Evolutionary conservation across 2,113 vertebrate genomes (phyloP), one percentile per base, ranked within the genome.

Genomic region (Myxocyprinus asiaticus): DNA sequence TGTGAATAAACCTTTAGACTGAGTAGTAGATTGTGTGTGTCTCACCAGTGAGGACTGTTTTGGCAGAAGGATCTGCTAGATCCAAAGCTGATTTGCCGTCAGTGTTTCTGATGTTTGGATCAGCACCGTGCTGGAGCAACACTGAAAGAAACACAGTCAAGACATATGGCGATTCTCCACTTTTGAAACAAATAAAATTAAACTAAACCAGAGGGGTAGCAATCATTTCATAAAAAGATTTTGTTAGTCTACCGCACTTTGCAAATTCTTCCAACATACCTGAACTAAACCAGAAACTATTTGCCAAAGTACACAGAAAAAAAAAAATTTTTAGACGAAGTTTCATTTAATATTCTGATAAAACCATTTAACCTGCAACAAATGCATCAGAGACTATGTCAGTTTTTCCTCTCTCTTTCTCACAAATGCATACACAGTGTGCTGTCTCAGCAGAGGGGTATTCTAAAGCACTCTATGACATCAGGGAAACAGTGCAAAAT

Each of bases 41-140:
- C 9, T 70, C 62, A 99, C 98, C 98, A 12, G 97, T 99, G 67
- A 99, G 97, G 4, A 99, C 98, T 65, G 95, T 96, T 91, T 99
- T 99, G 77, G 98, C 98, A 77, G 98, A 99, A 55, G 97, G 95
- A 86, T 99, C 98, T 67, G 98, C 97, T 79, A 99, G 92, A 89
- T 99, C 98, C 91, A 99, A 88, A 12, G 98, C 98, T 70, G 98
- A 98, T 86, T 99, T 99, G 33, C 98, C 98, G 81, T 99, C 98
- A 2, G 98, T 99, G 92, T 99, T 99, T 83, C 97, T 96, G 90
- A 99, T 99, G 92, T 96, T 98, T 82, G 98, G 97, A 93, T 99
- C 98, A 11, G 97, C 97, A 87, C 98, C 97, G 81, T 99, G 98
- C 91, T 99, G 97, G 87, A 99, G 96, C 88, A 99, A 92, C 82